Conservation (phyloP, 2,113 vertebrate genomes). For the Peromyscus leucopus region DNA sequence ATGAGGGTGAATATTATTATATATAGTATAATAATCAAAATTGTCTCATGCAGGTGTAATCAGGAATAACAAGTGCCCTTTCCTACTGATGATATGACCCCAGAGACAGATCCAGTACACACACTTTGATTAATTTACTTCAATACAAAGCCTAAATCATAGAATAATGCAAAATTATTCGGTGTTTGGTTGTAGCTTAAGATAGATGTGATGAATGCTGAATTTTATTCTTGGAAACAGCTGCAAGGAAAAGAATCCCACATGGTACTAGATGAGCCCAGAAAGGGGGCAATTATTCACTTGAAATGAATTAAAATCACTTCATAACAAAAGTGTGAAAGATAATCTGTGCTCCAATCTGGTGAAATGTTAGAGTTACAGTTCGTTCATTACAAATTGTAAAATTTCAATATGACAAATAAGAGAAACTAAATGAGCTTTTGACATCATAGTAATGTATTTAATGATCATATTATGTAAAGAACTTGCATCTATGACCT, state of each 20-base stretch:
- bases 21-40: neutral
- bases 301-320: constrained; percentile 35
- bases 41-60: neutral
- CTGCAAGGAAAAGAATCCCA: constrained; percentile 56
- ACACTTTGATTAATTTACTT: constrained; percentile 46
- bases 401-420: constrained; percentile 54
- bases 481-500: constrained; percentile 25
- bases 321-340: neutral
- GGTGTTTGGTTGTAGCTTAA: constrained; percentile 43
- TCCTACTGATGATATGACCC: neutral
- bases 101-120: neutral
- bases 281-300: constrained; percentile 64
- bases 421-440: constrained; percentile 30
- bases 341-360: constrained; percentile 70
- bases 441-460: constrained; percentile 53
- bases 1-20: neutral
- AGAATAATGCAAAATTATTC: constrained; percentile 59
- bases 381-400: constrained; percentile 68
- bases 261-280: constrained; percentile 30
- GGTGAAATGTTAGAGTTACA: constrained; percentile 48
- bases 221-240: constrained; percentile 66
- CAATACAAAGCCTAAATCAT: neutral
- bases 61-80: neutral
- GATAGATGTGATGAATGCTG: neutral
- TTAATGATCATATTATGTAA: constrained; percentile 53